Evolutionary conservation across 2,797 vertebrate species (phyloP).

Genomic region (Pantherophis alleghaniensis): DNA sequence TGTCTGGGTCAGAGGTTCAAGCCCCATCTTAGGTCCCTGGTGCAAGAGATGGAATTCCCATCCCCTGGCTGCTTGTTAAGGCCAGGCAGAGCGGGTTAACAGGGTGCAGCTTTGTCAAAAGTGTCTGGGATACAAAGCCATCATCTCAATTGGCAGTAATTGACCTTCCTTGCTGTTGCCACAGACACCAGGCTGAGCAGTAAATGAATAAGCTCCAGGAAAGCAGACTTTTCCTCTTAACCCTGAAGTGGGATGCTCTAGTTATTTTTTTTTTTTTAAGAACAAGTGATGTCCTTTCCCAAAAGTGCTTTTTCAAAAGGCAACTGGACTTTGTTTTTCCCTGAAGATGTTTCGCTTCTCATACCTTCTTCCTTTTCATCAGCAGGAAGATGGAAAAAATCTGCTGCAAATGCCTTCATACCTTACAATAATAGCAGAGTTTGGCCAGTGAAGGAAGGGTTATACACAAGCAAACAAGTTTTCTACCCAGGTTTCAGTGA

Average conservation of each 20-base stretch:
- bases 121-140: conserved; percentile 20
- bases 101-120: neutral
- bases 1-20: conserved; percentile 12
- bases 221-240: neutral
- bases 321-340: neutral
- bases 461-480: neutral
- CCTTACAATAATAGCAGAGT: neutral
- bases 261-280: neutral
- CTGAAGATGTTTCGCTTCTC: neutral
- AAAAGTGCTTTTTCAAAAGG: neutral
- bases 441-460: neutral
- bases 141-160: conserved; percentile 36
- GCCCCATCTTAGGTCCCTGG: neutral
- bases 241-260: neutral
- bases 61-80: neutral
- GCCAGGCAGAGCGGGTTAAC: neutral
- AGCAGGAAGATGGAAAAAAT: neutral
- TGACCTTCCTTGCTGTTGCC: conserved; percentile 4
- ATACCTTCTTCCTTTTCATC: neutral
- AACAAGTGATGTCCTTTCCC: neutral
- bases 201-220: neutral
- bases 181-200: neutral
- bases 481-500: neutral
- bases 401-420: neutral
- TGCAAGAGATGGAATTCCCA: neutral